Evolutionary conservation across 2,113 vertebrate genomes (phyloP), one percentile per base, ranked within the genome.

Genomic region (Pelobates fuscus): DNA sequence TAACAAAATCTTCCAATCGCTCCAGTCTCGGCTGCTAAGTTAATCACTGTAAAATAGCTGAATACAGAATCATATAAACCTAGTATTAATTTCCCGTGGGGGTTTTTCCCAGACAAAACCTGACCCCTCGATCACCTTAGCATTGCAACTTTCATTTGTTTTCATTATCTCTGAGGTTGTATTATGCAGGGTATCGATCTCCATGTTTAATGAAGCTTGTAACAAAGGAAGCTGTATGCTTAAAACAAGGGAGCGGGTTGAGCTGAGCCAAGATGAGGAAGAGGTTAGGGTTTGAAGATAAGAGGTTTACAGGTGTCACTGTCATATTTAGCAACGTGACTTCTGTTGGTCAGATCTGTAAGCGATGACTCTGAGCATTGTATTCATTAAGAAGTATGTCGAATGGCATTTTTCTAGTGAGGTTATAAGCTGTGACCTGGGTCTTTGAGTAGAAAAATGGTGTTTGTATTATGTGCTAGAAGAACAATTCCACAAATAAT

Each of bases 201-300:
- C 63, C 54, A 76, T 67, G 72, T 67, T 76, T 76, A 76, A 76
- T 76, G 72, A 76, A 76, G 72, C 72, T 76, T 76, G 64, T 67
- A 76, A 76, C 72, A 76, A 76, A 76, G 64, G 63, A 67, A 76
- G 72, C 64, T 75, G 49, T 18, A 46, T 60, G 72, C n/a, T 59
- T 55, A 60, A 30, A 76, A 71, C 64, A 75, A 67, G 59, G 20
- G 63, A 27, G 37, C 32, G 10, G n/a, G 30, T 49, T 49, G 37
- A 59, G 24, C 20, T 67, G 61, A 21, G 21, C 18, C 30, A 18
- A 49, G 26, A 60, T 20, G 14, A 30, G 54, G 37, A 32, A 46
- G 12, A 25, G 72, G 72, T 59, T 46, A 60, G 17, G 20, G 27
- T 24, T 49, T 67, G 63, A 23, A 21, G 62, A 67, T 49, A 67